Base-by-base conservation (phyloP, 1,140 invertebrate genomes). In the Cheumatopsyche charites region DNA sequence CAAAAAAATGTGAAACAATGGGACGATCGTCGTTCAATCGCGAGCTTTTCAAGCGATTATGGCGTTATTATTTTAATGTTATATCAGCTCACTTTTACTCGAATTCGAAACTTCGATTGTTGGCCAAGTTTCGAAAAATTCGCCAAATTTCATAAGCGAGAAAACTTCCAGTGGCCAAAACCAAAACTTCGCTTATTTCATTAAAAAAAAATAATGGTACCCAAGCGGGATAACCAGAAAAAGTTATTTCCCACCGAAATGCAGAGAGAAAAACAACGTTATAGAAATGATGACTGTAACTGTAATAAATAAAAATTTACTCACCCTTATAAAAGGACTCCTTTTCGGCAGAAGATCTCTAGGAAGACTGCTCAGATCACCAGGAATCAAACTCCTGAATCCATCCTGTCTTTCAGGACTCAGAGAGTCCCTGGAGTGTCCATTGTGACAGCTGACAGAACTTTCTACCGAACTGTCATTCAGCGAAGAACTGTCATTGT, bases 301-400 rank as follows among this genome's bases (percentile, higher is more conserved):
- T 41, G 17, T 11, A 55, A 49, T 15, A 68, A 68, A 29, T 17
- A 66, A 15, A 47, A 63, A 1, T n/a, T 13, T 36, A 75, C 75
- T 76, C 61, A 76, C 75, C 69, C 75, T 42, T n/a, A 76, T 62
- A 70, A 76, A 76, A 36, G 75, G 75, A 73, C 70, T 76, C 63
- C 72, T 71, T 52, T 73, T 76, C 23, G 75, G 75, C 36, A 76
- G 62, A 36, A 73, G 29, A 55, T 76, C 75, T 26, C 72, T 68
- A 7, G 75, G 75, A 19, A 73, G 62, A 45, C 72, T 72, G 52
- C 70, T 72, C 0, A 76, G 15, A 23, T 76, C 75, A 0, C 72
- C 72, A 13, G 69, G 69, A 0, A 71, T 29, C 15, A 36, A 7
- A 55, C 12, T 17, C 26, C 66, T 25, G 66, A 68, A 55, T 1